Base-by-base conservation (phyloP, 2,113 vertebrate species). In the Narcine bancroftii region DNA sequence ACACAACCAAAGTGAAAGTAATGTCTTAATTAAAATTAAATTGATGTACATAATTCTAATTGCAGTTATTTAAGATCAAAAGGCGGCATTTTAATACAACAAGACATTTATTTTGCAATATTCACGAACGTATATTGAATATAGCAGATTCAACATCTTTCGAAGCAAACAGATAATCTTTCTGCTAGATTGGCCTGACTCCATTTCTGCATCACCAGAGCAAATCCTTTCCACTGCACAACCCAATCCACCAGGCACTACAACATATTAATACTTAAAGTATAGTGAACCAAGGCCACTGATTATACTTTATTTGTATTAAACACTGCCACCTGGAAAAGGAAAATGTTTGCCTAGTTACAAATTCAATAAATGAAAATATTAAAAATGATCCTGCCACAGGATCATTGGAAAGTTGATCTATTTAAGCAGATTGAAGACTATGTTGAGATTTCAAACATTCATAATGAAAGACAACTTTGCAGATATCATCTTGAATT, bases 381-480 rank as follows among this genome's bases (percentile, higher is more conserved):
- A 91, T 91, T 69, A 91, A 91, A 91, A 91, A 47, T 71, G 39
- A 91, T 45, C 65, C 42, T 69, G 65, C 9, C 63, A 91, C 0
- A 69, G 89, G 89, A 66, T 91, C 89, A 71, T 42, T 71, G 65
- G 89, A 91, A 65, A 91, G 36, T 91, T 91, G 89, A 91, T 33
- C 63, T 26, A 91, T 33, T 91, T 91, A 91, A 91, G 42, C 89
- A 69, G 89, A 91, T 91, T 71, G 89, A 69, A 69, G 42, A 26
- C 60, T 39, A 45, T 26, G 33, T 69, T 24, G 89, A 39, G 60
- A 15, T 36, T 39, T 39, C 63, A 45, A 26, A 21, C 39, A 24
- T 26, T 69, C 65, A 47, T 91, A 69, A 45, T 91, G 89, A 91
- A 47, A 91, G 87, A 69, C 26, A 39, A 69, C 36, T 69, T 47